Evolutionary conservation across 2,113 vertebrate genomes (phyloP).

Genomic region (Cebus imitator): DNA sequence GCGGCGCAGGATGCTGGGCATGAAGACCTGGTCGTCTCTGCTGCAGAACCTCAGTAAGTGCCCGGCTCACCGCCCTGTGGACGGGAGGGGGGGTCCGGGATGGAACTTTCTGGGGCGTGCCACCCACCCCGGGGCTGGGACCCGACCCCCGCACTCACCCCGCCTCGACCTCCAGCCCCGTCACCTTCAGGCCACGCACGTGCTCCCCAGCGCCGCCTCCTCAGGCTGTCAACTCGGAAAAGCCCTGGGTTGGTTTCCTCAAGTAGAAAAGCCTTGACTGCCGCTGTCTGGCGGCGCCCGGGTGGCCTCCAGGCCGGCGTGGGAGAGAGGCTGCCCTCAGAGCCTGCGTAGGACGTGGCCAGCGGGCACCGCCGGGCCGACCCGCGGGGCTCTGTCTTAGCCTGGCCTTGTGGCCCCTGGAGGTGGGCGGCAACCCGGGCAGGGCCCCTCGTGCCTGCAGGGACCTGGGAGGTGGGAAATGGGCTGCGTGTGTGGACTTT

Average conservation of each 20-base stretch:
- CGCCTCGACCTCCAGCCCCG: not conserved
- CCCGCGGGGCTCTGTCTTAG: not conserved
- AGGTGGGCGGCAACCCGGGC: not conserved
- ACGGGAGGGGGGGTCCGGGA: not conserved
- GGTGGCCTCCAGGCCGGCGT: not conserved
- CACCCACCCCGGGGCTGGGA: not conserved
- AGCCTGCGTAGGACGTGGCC: not conserved
- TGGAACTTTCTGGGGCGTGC: not conserved
- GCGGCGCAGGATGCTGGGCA: constrained; percentile 58
- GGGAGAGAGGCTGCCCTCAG: not conserved
- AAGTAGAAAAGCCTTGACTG: not conserved
- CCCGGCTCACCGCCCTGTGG: not conserved
- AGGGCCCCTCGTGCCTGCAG: not conserved
- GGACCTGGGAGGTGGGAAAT: too few species aligned
- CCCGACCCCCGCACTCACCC: not conserved
- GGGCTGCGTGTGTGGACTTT: rapidly evolving
- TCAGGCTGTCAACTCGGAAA: not conserved
- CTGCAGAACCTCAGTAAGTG: constrained; percentile 85
- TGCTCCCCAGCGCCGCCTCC: not conserved
- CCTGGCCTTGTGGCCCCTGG: not conserved
- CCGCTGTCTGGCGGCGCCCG: not conserved
- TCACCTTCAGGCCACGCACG: not conserved
- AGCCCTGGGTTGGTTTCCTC: not conserved
- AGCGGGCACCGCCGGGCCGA: not conserved
- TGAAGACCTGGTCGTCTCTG: constrained; percentile 82